Percentiles rank a stretch among this genome's conserved stretches.
phyloP scores from a whole-genome alignment of 2,797 vertebrate species.

The Cryptoprocta ferox region DNA sequence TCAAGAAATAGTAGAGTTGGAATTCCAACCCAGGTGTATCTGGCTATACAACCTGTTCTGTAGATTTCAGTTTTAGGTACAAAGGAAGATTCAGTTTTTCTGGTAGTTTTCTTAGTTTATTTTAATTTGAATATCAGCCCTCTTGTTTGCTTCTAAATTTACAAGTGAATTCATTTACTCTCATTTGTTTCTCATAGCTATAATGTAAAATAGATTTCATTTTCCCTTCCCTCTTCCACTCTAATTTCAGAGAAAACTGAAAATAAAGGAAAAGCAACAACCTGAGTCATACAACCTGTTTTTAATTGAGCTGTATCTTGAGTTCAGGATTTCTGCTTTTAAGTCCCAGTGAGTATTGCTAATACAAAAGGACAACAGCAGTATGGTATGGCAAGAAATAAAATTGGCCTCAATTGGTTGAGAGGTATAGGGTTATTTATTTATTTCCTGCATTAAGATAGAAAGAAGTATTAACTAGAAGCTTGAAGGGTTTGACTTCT shows the following conservation, averaged over 20 bases:
- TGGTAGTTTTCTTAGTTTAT: not conserved
- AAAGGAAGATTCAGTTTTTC: not conserved
- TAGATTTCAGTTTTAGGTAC: not conserved
- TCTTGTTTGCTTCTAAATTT: not conserved
- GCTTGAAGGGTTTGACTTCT: not conserved
- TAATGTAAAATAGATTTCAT: not conserved
- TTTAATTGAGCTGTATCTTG: not conserved
- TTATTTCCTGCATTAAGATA: not conserved
- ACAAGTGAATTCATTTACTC: not conserved
- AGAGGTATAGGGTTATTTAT: not conserved
- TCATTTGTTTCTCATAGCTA: not conserved
- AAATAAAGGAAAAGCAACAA: not conserved
- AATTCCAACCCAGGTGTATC: not conserved
- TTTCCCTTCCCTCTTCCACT: not conserved
- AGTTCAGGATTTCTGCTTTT: not conserved
- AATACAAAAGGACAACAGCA: not conserved
- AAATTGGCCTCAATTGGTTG: not conserved
- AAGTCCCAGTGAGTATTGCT: not conserved
- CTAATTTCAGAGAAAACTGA: constrained; percentile 21
- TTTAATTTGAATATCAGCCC: not conserved
- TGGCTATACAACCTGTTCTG: not conserved
- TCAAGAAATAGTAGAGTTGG: not conserved
- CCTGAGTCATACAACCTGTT: not conserved
- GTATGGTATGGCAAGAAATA: not conserved
- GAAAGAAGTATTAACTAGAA: not conserved